These are phyloP conservation scores for Tipula unca DNA, from an alignment of 2,888 invertebrate genomes.

Conservation along the genomic window DNA sequence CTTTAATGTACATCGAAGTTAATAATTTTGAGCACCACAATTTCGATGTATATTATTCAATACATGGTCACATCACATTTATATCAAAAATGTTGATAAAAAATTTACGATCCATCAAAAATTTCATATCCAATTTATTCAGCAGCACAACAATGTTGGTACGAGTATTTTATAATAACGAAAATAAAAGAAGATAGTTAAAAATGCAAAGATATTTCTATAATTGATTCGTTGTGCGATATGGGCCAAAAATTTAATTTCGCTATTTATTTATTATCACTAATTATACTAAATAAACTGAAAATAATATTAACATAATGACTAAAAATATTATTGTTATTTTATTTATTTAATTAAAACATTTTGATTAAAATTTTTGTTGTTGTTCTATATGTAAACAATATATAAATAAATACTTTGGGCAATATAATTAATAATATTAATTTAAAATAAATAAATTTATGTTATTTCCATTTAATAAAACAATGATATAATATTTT, in stretches of 20 bases:
- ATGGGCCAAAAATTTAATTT: no score
- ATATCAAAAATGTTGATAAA: no score
- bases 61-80: no score
- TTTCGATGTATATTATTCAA: not conserved
- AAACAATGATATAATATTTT: not conserved
- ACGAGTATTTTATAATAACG: no score
- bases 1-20: not conserved
- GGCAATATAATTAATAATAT: not conserved
- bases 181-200: no score
- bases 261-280: no score
- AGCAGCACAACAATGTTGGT: no score
- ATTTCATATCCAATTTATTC: not conserved
- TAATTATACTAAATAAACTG: no score
- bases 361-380: no score
- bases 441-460: conserved; percentile 1
- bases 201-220: no score
- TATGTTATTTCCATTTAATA: not conserved
- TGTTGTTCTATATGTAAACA: not conserved
- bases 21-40: not conserved
- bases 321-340: not conserved
- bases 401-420: not conserved
- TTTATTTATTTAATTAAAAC: not conserved
- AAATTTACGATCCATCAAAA: not conserved
- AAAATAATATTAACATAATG: not conserved
- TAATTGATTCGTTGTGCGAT: not conserved